Evolutionary conservation across 2,113 vertebrate species (phyloP), one percentile per base, ranked within the genome.

Genomic region (Telmatochromis bifrenatus): DNA sequence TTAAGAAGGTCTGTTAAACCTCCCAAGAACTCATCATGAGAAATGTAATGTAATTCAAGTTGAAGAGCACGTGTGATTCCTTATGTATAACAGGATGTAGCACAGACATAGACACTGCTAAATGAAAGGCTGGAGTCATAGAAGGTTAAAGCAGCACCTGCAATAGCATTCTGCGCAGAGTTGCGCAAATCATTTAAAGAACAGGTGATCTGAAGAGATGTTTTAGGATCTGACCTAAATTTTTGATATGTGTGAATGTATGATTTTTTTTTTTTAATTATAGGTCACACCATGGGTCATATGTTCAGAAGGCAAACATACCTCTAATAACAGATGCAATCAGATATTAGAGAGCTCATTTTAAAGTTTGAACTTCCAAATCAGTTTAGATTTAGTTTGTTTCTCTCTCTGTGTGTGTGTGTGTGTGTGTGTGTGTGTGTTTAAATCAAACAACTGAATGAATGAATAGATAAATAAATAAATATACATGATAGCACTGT

Each of bases 1-100:
- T 97, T 91, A 96, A 95, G 79, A 96, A 95, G 96, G 96, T 97
- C 39, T 35, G 92, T 86, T 55, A 2, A 55, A 51, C 37, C 53
- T 4, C 15, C 58, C 7, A 9, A 26, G 15, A 1, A 4, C 51
- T 47, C 12, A 21, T 33, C 60, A 10, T 83, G 55, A 13, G 49
- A 5, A 31, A 8, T 56, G 15, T 79, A 60, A 19, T 17, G 26
- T 49, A 19, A 26, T 21, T 13, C 15, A 42, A 26, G 49, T 73
- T 81, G n/a, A 37, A 47, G 28, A 35, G 19, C 9, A 17, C 1
- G 4, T 77, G 37, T 1, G 5, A 35, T 28, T 56, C 39, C 54
- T 55, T n/a, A 9, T 55, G 73, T 77, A 13, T 51, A 51, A n/a
- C 45, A 51, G 45, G 26, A 77, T 51, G 26, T 77, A 51, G 45